phyloP scores from a whole-genome alignment of 1,140 invertebrate genomes.

The Apis mellifera region DNA sequence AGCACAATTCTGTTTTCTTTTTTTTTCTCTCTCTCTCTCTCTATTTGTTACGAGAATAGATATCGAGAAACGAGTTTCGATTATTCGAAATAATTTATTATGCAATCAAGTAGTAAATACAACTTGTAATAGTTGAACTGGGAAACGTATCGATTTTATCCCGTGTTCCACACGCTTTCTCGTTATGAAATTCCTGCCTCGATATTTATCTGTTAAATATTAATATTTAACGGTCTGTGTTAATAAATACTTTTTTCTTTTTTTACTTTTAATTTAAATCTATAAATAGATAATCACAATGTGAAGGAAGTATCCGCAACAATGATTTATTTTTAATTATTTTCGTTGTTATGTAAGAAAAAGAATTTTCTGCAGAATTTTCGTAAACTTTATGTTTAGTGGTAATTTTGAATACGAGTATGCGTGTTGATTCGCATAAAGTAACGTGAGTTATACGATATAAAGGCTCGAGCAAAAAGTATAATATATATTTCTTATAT shows the following conservation, averaged over 20 bases:
- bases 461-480: background rate
- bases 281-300: slow-evolving; percentile 5
- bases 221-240: background rate
- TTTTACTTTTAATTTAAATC: background rate
- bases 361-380: background rate
- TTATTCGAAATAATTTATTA: background rate
- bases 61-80: too few relatives aligned
- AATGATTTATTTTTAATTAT: background rate
- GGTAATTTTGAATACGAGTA: background rate
- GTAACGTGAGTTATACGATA: background rate
- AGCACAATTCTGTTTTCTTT: too few relatives aligned
- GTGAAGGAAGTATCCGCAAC: too few relatives aligned
- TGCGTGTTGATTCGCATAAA: background rate
- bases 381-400: background rate
- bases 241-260: background rate
- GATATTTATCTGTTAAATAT: background rate
- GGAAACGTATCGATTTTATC: background rate
- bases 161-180: background rate
- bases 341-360: background rate
- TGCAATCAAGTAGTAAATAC: background rate
- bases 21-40: too few relatives aligned
- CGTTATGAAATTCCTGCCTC: background rate
- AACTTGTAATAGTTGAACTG: too few relatives aligned
- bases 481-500: background rate
- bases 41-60: too few relatives aligned